Evolutionary conservation across 2,888 invertebrate genomes (phyloP), one percentile per base, ranked within the genome.

Genomic region (Tenthredo scrophulariae): DNA sequence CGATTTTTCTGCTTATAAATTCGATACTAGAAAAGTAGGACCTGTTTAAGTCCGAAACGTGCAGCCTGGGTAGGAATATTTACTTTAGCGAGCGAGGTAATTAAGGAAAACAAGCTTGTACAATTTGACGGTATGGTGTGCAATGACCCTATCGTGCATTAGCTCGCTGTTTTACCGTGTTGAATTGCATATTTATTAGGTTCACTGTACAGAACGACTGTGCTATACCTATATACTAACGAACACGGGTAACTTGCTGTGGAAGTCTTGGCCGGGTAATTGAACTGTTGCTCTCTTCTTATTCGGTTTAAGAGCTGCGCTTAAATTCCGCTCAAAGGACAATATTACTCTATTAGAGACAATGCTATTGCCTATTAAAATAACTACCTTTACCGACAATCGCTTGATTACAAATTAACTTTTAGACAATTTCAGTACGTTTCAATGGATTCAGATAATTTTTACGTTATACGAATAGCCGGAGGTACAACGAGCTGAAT

Each of bases 101-200:
- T 77, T 77, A 74, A 33, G 29, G 54, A 77, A 77, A 77, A 77
- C 50, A 77, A 77, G 77, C 46, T 54, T 77, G 77, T 54, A 77
- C 77, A 77, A 77, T 77, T 77, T 77, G 77, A 77, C 54, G 77
- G 29, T 26, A 62, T 50, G 50, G 79, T 80, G 58, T 80, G 79
- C 79, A 80, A 62, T 80, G 79, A 80, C 79, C 79, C 22, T 40
- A 29, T 26, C 40, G 29, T 67, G 46, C 82, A 72, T 67, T 77
- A 54, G 22, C 86, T 84, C 88, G 87, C 84, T 86, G 84, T 86
- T 89, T 90, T 90, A 90, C 89, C 91, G 90, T 89, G 86, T 87
- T 87, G 86, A 89, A 89, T 90, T 92, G 91, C 90, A 92, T 92
- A 92, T 92, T 92, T 91, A 92, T 92, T 89, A 91, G 90, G 86